These are phyloP conservation scores for Hofmannophila pseudospretella DNA, from an alignment of 2,888 invertebrate genomes.

Conservation along the genomic window DNA sequence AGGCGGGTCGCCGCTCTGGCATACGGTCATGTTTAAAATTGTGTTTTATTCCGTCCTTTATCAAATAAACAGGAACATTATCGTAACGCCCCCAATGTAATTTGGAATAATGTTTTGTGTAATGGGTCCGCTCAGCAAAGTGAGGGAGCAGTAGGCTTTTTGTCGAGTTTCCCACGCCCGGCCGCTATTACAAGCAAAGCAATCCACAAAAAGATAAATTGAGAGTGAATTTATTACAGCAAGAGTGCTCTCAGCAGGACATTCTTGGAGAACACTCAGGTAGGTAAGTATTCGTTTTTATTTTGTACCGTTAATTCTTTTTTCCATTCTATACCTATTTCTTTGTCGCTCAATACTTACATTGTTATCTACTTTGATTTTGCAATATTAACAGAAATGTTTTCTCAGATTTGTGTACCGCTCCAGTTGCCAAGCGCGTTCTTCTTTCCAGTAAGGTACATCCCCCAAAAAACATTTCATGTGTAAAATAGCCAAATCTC, in stretches of 20 bases:
- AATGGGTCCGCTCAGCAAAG: constrained; percentile 54
- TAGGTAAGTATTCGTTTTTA: constrained; percentile 47
- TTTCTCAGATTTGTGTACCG: too few species aligned
- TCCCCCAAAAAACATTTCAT: too few species aligned
- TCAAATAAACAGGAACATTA: constrained; percentile 60
- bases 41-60: constrained; percentile 32
- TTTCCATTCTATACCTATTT: constrained; percentile 21
- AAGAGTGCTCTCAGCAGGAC: constrained; percentile 65
- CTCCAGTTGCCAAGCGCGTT: too few species aligned
- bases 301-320: constrained; percentile 48
- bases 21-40: not conserved
- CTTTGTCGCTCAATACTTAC: constrained; percentile 11
- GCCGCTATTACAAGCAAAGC: constrained; percentile 49
- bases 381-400: too few species aligned
- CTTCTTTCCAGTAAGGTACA: too few species aligned
- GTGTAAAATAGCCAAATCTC: too few species aligned
- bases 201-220: constrained; percentile 67
- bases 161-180: constrained; percentile 44
- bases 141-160: constrained; percentile 48
- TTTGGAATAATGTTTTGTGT: constrained; percentile 68
- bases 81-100: constrained; percentile 59
- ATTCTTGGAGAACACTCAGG: constrained; percentile 55
- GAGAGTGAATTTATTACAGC: constrained; percentile 59
- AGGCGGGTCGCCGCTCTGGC: too few species aligned
- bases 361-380: constrained; percentile 3